These are phyloP conservation scores for Epinotia bilunana DNA, from an alignment of 2,888 invertebrate genomes.

Conservation along the genomic window DNA sequence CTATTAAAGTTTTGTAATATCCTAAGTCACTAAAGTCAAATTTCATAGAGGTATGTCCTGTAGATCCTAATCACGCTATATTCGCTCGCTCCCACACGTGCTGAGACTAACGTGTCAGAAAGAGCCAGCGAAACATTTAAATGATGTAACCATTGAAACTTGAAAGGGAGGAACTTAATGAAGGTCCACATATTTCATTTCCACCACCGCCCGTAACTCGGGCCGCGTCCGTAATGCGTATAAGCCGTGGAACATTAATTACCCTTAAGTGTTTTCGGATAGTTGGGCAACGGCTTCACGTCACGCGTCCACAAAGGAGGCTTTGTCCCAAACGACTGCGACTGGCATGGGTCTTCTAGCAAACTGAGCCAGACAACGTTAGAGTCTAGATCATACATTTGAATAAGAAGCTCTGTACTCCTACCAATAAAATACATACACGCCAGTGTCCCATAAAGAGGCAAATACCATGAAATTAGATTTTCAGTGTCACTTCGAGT, in stretches of 20 bases:
- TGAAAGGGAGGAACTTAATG: too few relatives aligned
- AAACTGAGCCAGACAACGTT: neutral
- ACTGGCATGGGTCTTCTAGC: constrained; percentile 1
- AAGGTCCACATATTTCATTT: neutral
- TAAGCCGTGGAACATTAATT: constrained; percentile 57
- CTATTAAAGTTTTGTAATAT: too few relatives aligned
- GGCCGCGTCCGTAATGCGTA: constrained; percentile 48
- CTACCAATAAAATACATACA: neutral
- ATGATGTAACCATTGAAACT: too few relatives aligned
- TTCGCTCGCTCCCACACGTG: too few relatives aligned
- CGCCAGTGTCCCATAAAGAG: too few relatives aligned
- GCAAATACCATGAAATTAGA: too few relatives aligned
- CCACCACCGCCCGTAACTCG: constrained; percentile 14
- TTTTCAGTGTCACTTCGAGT: too few relatives aligned
- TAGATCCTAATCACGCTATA: too few relatives aligned
- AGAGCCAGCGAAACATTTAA: too few relatives aligned
- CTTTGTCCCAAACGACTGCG: constrained; percentile 15
- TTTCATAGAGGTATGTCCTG: too few relatives aligned
- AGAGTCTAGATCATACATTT: neutral
- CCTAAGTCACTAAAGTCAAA: too few relatives aligned
- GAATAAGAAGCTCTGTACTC: neutral
- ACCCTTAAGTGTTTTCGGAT: constrained; percentile 58
- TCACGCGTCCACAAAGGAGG: neutral
- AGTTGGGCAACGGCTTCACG: constrained; percentile 47
- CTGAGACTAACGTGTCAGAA: too few relatives aligned